Evolutionary conservation across 2,797 vertebrate species (phyloP), one percentile per base, ranked within the genome.

Genomic region (Galagoides demidoff): DNA sequence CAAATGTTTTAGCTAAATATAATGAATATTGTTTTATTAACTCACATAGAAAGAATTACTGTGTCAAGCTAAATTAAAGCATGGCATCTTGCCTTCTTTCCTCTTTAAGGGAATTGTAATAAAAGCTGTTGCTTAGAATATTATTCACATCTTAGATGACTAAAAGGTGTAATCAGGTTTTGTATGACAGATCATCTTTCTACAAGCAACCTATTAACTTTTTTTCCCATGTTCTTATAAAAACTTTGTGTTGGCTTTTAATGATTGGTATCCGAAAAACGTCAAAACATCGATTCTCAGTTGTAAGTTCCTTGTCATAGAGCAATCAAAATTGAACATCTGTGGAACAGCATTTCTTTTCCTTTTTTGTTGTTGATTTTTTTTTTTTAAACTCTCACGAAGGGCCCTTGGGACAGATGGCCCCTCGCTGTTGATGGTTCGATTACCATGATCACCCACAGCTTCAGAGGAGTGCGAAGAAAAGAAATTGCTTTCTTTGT

Each of bases 401-500:
- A 98, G 98, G 98, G 97, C 99, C 98, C 98, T 97, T 96, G 97
- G 99, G 99, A 99, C 99, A 98, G 98, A 98, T 98, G 98, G 98
- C 98, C 98, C 98, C 98, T 99, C 34, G 83, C 98, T 93, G 98
- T 98, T 99, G 98, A 99, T 98, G 97, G 98, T 98, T 99, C 98
- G 97, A 98, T 98, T 98, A 98, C 98, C 97, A 97, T 95, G 97
- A 96, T 98, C 98, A 97, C 98, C 98, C 97, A 98, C 98, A 97
- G 98, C 98, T 99, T 98, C 98, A 98, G 98, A 98, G 87, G 97
- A 98, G 99, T 99, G 99, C 92, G 98, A 99, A 99, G 98, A 98
- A 98, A 98, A 98, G 99, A 99, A 99, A 99, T 99, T 98, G 98
- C 98, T 99, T 98, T 98, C 98, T 99, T 98, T 98, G 98, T 99